Conservation (phyloP, 2,797 vertebrate genomes). For the Harpagifer antarcticus region DNA sequence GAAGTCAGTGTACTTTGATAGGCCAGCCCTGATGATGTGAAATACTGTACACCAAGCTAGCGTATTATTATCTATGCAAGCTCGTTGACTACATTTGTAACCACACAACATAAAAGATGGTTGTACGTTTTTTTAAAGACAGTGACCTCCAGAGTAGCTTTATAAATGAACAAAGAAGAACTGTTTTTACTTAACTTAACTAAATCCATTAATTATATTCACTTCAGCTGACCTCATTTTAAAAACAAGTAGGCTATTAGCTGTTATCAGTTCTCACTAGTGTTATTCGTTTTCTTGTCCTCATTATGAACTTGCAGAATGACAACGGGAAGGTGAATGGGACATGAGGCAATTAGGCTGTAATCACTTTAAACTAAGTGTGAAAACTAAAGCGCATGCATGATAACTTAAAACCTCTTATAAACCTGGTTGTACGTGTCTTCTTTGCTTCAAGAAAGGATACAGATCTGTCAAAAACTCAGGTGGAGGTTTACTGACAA, state of each 20-base stretch:
- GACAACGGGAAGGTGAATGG: constrained; percentile 10
- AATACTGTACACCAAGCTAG: not conserved
- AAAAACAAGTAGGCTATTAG: not conserved
- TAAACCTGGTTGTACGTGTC: not conserved
- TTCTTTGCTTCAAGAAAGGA: not conserved
- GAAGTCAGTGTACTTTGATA: too few species aligned
- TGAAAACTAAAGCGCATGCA: not conserved
- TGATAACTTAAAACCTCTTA: not conserved
- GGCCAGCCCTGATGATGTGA: not conserved
- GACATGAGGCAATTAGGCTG: not conserved
- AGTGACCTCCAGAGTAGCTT: not conserved
- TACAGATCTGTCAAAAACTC: constrained; percentile 16
- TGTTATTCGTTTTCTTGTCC: not conserved
- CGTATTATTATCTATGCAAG: not conserved
- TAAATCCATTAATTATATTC: constrained; percentile 5
- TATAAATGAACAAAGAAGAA: not conserved
- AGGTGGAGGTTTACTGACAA: not conserved
- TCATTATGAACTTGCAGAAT: constrained; percentile 18
- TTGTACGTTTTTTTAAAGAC: not conserved
- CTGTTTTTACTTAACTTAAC: constrained; percentile 12
- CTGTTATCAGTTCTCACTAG: constrained; percentile 1
- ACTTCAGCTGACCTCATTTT: constrained; percentile 19
- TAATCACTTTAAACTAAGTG: not conserved
- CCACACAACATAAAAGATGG: constrained; percentile 1
- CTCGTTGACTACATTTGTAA: not conserved